Base-by-base conservation (phyloP, 1,140 invertebrate genomes). In the Sycophila sp. region DNA sequence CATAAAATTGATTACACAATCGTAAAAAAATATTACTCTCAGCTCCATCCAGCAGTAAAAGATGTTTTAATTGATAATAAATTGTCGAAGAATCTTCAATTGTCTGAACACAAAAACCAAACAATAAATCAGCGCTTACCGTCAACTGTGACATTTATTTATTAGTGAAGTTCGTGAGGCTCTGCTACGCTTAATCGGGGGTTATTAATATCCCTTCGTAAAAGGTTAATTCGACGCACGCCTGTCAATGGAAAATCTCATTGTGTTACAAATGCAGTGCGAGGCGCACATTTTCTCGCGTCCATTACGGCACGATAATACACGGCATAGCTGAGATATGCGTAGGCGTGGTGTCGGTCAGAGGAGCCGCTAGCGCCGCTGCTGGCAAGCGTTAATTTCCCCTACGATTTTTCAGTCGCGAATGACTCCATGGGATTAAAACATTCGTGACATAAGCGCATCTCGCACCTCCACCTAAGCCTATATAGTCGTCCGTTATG, bases 251-350 rank as follows among this genome's bases (percentile, higher is more conserved):
- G 32, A 26, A 49, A 51, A 60, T 69, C 30, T 15, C 30, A 60
- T 60, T 69, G 56, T 47, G 11, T 36, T 47, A 36, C 2, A 47
- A 34, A 32, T 26, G 22, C 30, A 5, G 15, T n/a, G n/a, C 32
- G 15, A n/a, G n/a, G 22, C 56, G 1, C 32, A 10, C 19, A 17
- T 55, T 51, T 51, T 22, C 49, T 65, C 24, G 7, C 24, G 45
- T n/a, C 22, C 38, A 34, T 56, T 34, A 66, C 15, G 42, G 1
- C 17, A 34, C 30, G 2, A 30, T 51, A 47, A 67, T 58, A 7
- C n/a, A n/a, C 30, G 11, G 36, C 55, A 68, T 47, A 59, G 58
- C 53, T 49, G 55, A 51, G 56, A 32, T 42, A 60, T 69, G 34
- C 32, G 34, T 60, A 60, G 58, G 56, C 56, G 22, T 36, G 17